Base-by-base conservation (phyloP, 2,888 invertebrate species). In the Polia nebulosa region DNA sequence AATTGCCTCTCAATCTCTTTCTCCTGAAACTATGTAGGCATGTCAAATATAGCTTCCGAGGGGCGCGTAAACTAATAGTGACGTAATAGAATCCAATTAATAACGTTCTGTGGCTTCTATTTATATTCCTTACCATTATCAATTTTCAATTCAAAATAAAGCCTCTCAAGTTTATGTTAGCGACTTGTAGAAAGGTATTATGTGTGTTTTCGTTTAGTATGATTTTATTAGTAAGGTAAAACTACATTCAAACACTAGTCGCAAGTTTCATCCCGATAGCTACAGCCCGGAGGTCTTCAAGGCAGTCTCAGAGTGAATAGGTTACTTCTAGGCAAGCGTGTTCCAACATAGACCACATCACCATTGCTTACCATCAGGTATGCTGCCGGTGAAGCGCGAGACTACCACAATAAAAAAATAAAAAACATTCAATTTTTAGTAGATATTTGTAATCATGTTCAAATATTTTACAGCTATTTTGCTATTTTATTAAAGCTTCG, bases 71-170 rank as follows among this genome's bases (percentile, higher is more conserved):
- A 36, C 72, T 63, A 72, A 53, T 51, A 53, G n/a, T 17, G 44
- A 32, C 49, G 59, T 72, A 47, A 49, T 56, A 47, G 45, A 41
- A 82, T 74, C 67, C 69, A 82, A 77, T 80, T 80, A 78, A 63
- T 68, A 70, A 61, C 39, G 59, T 78, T 80, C 34, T 63, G 65
- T 59, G 83, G 83, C 80, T 82, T 82, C 79, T 25, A 60, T 56
- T 66, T 55, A 51, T 64, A 63, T 66, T 32, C 44, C 67, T 47
- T 57, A 74, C 65, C 51, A 63, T 71, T 68, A 77, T 75, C 74
- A 82, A 68, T 72, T 77, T 78, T 49, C 76, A 64, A 71, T 72
- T 57, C 59, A 57, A 68, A 59, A 60, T 63, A 63, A 77, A 80
- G 67, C 77, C 71, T 44, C n/a, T 56, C 25, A 81, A 72, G 61